Conservation (phyloP, 2,888 invertebrate species). For the Ichneumon xanthorius region DNA sequence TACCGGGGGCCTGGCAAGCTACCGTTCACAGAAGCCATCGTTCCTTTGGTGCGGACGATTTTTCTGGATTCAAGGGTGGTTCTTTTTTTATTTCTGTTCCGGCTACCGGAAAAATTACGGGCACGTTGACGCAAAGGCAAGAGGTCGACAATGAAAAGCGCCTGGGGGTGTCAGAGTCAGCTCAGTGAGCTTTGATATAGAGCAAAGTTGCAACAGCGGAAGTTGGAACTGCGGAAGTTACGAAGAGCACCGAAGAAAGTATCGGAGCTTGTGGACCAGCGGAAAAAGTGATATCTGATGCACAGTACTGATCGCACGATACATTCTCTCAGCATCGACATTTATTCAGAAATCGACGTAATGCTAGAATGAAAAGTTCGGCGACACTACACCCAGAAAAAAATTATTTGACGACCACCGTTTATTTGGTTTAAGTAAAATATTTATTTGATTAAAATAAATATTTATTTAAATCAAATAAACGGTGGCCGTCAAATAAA, state of each 20-base stretch:
- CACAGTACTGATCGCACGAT: neutral
- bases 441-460: too few relatives aligned
- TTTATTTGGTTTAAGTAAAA: too few relatives aligned
- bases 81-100: constrained; percentile 14
- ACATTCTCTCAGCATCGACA: too few relatives aligned
- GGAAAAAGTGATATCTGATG: neutral
- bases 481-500: too few relatives aligned
- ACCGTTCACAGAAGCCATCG: neutral
- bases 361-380: neutral
- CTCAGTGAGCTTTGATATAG: neutral
- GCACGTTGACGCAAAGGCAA: neutral
- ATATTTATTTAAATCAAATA: too few relatives aligned
- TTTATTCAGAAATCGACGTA: too few relatives aligned
- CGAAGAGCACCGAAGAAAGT: neutral
- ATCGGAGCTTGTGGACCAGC: neutral
- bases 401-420: too few relatives aligned
- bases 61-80: neutral
- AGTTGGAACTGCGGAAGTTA: neutral
- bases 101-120: neutral
- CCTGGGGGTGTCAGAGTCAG: neutral
- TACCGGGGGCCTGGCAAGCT: neutral
- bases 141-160: constrained; percentile 36
- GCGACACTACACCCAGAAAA: too few relatives aligned
- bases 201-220: neutral
- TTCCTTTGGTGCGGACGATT: neutral